Evolutionary conservation across 92 coral and sea anemone genomes (phyloP).

Genomic region (Epizoanthus scotinus): DNA sequence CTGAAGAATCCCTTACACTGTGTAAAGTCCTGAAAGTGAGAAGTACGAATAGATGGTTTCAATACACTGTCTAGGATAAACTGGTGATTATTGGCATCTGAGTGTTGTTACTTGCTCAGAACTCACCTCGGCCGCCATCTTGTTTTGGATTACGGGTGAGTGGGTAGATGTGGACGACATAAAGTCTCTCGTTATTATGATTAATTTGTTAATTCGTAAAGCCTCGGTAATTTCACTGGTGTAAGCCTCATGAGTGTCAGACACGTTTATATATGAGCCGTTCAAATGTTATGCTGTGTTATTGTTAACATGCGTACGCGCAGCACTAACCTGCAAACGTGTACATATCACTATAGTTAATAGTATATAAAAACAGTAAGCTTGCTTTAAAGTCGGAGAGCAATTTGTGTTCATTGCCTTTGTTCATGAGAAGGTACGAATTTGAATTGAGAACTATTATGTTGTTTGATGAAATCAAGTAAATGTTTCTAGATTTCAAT

Average conservation of each 20-base stretch:
- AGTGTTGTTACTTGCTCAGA: background rate
- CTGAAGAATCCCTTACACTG: background rate
- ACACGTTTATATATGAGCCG: background rate
- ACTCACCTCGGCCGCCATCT: slow-evolving; percentile 32
- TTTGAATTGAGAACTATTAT: too few species aligned
- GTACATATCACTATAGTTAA: background rate
- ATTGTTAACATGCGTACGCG: too few species aligned
- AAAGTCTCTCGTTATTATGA: background rate
- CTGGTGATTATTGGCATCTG: background rate
- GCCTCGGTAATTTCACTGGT: background rate
- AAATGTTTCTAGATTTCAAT: too few species aligned
- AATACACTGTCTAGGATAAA: background rate
- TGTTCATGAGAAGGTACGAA: background rate
- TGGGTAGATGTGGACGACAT: background rate
- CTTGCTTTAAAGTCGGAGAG: too few species aligned
- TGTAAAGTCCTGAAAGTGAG: background rate
- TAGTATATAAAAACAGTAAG: background rate
- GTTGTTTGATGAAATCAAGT: background rate
- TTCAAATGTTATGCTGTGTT: background rate
- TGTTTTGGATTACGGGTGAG: slow-evolving; percentile 26
- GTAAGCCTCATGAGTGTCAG: background rate
- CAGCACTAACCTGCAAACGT: background rate
- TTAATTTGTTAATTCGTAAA: background rate
- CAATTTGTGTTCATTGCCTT: background rate
- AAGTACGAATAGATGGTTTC: background rate